phyloP scores from a whole-genome alignment of 2,888 invertebrate genomes.

The Blastobasis adustella region DNA sequence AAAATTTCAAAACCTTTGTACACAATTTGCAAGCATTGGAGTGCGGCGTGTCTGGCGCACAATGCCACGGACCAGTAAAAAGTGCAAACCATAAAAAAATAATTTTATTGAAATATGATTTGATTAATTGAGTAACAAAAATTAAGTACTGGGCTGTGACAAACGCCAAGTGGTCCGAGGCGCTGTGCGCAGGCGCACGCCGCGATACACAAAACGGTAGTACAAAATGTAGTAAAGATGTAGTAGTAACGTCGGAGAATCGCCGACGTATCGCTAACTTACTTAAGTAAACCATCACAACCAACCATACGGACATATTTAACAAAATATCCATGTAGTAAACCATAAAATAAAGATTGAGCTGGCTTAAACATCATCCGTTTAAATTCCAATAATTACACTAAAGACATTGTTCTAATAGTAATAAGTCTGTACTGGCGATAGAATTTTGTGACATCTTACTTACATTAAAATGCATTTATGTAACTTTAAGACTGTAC shows the following conservation, averaged over 20 bases:
- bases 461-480: conserved; percentile 47
- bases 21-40: conserved; percentile 56
- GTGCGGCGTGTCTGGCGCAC: conserved; percentile 27
- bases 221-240: conserved; percentile 50
- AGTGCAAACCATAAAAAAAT: too few species aligned
- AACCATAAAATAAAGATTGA: conserved; percentile 56
- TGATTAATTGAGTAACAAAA: too few species aligned
- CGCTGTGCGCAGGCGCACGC: too few species aligned
- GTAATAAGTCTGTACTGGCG: conserved; percentile 61
- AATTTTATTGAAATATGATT: too few species aligned
- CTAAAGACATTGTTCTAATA: conserved; percentile 50
- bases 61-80: not conserved
- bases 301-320: conserved; percentile 71
- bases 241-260: conserved; percentile 47
- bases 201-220: conserved; percentile 23
- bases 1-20: conserved; percentile 36
- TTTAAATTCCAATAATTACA: conserved; percentile 56
- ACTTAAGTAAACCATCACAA: conserved; percentile 75
- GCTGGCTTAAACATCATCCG: conserved; percentile 49
- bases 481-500: conserved; percentile 59
- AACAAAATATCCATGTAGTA: conserved; percentile 54
- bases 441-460: conserved; percentile 65
- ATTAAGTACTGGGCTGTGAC: too few species aligned
- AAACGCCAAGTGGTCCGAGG: too few species aligned
- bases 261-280: conserved; percentile 65